phyloP scores from a whole-genome alignment of 2,888 invertebrate species.

The Dolichomitus sp. region DNA sequence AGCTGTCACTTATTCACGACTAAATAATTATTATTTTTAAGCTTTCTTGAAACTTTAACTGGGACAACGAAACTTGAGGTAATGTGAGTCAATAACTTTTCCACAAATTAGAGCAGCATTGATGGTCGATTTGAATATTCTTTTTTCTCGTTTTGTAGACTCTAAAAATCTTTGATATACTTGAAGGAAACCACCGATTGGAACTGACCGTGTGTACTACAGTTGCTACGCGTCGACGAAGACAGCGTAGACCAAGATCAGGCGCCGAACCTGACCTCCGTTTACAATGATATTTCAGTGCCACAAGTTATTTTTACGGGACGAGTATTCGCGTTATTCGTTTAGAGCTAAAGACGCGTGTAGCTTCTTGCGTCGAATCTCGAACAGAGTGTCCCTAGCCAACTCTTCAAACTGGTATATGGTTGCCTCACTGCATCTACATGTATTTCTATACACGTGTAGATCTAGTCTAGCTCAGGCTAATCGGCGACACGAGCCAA shows the following conservation, averaged over 20 bases:
- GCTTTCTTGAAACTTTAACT: neutral
- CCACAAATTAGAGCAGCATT: neutral
- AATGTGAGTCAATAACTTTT: neutral
- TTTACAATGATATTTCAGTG: conserved; percentile 44
- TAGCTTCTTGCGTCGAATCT: neutral
- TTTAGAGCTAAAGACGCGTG: conserved; percentile 3
- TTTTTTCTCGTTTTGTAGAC: neutral
- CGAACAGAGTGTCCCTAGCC: conserved; percentile 4
- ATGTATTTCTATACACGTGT: neutral
- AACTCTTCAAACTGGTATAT: conserved; percentile 3
- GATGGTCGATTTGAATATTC: neutral
- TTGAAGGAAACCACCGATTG: neutral
- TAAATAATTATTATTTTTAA: neutral
- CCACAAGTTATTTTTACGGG: conserved; percentile 53
- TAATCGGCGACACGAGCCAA: conserved; percentile 60
- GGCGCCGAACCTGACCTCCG: conserved; percentile 39
- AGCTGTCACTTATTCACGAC: neutral
- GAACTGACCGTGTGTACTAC: neutral
- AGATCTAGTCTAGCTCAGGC: neutral
- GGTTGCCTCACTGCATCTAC: neutral
- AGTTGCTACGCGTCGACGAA: neutral
- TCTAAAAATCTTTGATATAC: neutral
- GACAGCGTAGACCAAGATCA: neutral
- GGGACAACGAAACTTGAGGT: neutral
- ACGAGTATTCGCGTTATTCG: conserved; percentile 37